These are phyloP conservation scores for Phrynocephalus vlangalii DNA, from an alignment of 2,797 vertebrate species.

Conservation along the genomic window DNA sequence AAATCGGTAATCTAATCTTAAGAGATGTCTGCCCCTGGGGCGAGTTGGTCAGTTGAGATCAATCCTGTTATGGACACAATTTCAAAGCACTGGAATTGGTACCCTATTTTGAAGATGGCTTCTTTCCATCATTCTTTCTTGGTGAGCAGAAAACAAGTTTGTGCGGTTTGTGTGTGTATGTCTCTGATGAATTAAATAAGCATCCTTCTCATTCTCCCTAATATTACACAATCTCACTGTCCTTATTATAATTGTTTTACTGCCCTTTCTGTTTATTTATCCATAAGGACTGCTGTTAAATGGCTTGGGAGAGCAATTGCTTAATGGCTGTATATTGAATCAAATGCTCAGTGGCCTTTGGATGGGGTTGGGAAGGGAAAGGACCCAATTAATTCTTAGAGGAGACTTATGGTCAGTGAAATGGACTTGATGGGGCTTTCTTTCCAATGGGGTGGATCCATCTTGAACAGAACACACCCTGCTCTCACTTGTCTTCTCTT, in stretches of 20 bases:
- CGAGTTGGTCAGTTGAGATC: too few relatives aligned
- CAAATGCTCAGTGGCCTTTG: slow-evolving; percentile 70
- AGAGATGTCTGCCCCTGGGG: too few relatives aligned
- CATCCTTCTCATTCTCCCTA: slow-evolving; percentile 79
- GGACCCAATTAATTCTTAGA: slow-evolving; percentile 52
- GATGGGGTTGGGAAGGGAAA: slow-evolving; percentile 39
- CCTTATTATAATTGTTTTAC: slow-evolving; percentile 92
- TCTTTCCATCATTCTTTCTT: not conserved
- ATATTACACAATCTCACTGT: slow-evolving; percentile 91
- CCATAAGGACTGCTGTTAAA: slow-evolving; percentile 90
- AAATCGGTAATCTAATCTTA: not conserved
- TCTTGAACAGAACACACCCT: not conserved
- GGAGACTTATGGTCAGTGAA: slow-evolving; percentile 72
- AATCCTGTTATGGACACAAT: not conserved
- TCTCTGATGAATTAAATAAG: slow-evolving; percentile 33
- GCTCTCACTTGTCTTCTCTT: not conserved
- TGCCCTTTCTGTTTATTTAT: slow-evolving; percentile 88
- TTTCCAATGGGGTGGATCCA: not conserved
- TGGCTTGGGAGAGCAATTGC: slow-evolving; percentile 85
- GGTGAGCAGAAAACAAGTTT: not conserved
- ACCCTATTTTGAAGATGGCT: not conserved
- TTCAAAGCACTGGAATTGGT: not conserved
- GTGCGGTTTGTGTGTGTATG: not conserved
- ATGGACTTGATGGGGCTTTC: slow-evolving; percentile 75
- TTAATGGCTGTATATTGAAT: slow-evolving; percentile 88